Evolutionary conservation across 2,797 vertebrate species (phyloP), one percentile per base, ranked within the genome.

Genomic region (Urosaurus nigricauda): DNA sequence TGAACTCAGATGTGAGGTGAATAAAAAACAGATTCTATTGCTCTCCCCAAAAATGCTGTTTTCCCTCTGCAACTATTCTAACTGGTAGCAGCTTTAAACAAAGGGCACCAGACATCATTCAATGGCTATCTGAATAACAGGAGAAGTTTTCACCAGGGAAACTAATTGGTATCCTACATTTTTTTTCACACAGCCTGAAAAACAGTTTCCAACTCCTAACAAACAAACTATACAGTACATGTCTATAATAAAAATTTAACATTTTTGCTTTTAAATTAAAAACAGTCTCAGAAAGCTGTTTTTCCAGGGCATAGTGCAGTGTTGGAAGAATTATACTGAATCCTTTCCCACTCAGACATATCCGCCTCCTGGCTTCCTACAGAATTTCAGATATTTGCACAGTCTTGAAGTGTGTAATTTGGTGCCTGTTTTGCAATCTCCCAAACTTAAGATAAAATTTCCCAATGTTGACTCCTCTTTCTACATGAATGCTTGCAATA

Each of bases 21-120:
- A 92, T 88, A 63, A 91, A 87, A 90, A 82, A 47, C 73, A 82
- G 70, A 56, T 79, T 56, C 63, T 26, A 53, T 53, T 75, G 71
- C 73, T 51, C 86, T 84, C 79, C 11, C 51, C 51, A 24, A 37
- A 79, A 84, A 80, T 87, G 26, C 43, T 35, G 21, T 68, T 91
- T 81, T 58, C 32, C 53, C 17, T 80, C 80, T 83, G 86, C 74
- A 77, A 11, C 40, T 58, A 35, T 13, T 51, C 1, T 53, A 40
- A 92, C 51, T 35, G 35, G 40, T 82, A 75, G 60, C 19, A 14
- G 63, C 60, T 89, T 89, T 0, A 0, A 53, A 85, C 80, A 89
- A 60, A 90, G n/a, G 24, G 24, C 68, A 53, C 56, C 12, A 71
- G 2, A 35, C 86, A 88, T 82, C n/a, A 32, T 11, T 65, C 0